Conservation (phyloP, 1,140 invertebrate species). For the Polypedilum pembai region DNA sequence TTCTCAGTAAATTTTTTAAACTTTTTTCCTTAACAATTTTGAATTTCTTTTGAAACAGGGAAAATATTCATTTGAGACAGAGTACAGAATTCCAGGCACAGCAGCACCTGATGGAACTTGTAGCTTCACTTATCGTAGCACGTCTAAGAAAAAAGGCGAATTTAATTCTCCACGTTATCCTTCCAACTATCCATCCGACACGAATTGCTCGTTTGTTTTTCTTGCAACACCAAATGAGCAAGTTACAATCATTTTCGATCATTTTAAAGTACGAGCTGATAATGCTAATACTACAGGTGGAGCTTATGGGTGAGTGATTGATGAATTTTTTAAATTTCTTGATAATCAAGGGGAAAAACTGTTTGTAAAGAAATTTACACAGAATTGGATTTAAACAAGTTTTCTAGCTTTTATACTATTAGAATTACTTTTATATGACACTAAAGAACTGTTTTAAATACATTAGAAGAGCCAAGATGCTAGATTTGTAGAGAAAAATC, state of each 20-base stretch:
- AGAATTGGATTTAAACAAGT: no score
- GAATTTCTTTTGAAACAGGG: not conserved
- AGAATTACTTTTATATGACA: slow-evolving; percentile 26
- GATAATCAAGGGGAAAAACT: no score
- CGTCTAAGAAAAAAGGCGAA: slow-evolving; percentile 74
- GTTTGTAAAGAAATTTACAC: no score
- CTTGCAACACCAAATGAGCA: slow-evolving; percentile 78
- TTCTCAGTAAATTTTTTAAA: not conserved
- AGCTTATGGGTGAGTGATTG: slow-evolving; percentile 51
- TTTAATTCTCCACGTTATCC: slow-evolving; percentile 95
- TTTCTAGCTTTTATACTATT: not conserved
- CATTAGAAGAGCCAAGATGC: no score
- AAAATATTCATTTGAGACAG: slow-evolving; percentile 48
- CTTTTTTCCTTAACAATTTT: slow-evolving; percentile 53
- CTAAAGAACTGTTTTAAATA: no score
- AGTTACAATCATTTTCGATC: slow-evolving; percentile 85
- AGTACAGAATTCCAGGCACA: slow-evolving; percentile 91
- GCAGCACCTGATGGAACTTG: slow-evolving; percentile 83
- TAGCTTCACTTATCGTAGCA: slow-evolving; percentile 83
- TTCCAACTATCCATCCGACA: slow-evolving; percentile 87
- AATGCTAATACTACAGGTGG: slow-evolving; percentile 52
- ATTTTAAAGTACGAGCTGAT: slow-evolving; percentile 77
- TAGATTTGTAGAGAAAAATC: no score
- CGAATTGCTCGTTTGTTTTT: slow-evolving; percentile 88
- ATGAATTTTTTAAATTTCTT: slow-evolving; percentile 21